Conservation (phyloP, 1,140 invertebrate genomes). For the Rhopalosiphum padi region DNA sequence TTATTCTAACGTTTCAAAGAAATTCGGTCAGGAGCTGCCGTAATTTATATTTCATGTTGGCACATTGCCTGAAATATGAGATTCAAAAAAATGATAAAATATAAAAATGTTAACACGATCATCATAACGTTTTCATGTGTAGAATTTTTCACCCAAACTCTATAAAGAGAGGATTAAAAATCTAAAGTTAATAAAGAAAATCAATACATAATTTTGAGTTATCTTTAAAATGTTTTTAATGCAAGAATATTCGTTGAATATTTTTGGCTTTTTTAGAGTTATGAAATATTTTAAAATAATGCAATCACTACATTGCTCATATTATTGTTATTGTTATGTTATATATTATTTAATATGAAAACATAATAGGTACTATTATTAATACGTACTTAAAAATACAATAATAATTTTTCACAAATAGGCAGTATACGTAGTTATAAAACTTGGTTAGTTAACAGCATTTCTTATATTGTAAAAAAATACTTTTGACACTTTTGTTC, state of each 20-base stretch:
- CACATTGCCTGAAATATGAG: constrained; percentile 10
- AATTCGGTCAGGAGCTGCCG: neutral
- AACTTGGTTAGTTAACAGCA: neutral
- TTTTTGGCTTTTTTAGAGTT: too few species aligned
- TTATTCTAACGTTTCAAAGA: neutral
- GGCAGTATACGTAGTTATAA: neutral
- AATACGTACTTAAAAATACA: neutral
- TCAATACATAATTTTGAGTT: neutral
- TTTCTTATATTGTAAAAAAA: neutral
- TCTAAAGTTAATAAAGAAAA: neutral
- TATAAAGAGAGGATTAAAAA: neutral
- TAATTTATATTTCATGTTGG: constrained; percentile 30
- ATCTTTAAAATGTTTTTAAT: neutral
- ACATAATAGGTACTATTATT: neutral
- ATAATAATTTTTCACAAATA: neutral
- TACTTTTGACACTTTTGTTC: too few species aligned
- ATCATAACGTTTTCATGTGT: neutral
- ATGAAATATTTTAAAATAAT: neutral
- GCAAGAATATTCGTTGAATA: too few species aligned
- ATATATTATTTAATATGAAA: neutral
- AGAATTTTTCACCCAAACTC: neutral
- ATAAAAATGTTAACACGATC: constrained; percentile 25
- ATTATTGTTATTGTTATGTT: neutral
- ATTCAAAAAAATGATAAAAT: neutral
- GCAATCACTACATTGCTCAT: neutral